Base-by-base conservation (phyloP, 2,797 vertebrate genomes). In the Clangula hyemalis region DNA sequence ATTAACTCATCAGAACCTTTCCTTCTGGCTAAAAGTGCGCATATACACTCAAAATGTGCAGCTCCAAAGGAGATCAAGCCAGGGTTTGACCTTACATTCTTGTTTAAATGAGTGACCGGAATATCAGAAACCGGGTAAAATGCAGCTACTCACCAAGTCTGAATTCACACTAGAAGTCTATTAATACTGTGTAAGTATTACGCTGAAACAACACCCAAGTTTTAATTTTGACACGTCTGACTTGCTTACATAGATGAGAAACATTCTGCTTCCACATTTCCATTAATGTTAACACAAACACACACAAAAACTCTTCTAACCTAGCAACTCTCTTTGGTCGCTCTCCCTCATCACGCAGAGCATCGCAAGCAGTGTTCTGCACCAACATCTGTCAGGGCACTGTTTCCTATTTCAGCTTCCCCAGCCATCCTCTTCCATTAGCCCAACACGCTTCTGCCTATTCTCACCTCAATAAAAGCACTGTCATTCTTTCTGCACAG, bases 41-140 rank as follows among this genome's bases (percentile, higher is more conserved):
- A 58, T 66, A 85, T 11, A 79, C 64, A 60, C 36, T 73, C 92
- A 73, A 89, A 87, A 91, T 13, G 19, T n/a, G n/a, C 1, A 0
- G 62, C 62, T 91, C 80, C 36, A 69, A 47, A 84, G 51, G 66
- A 94, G 66, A 91, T 70, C 53, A 87, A 70, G 71, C 34, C 76
- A 83, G 68, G 56, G 36, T 90, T 75, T 87, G 47, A 90, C 86
- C 83, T 93, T 72, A 70, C 54, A 51, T 86, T 94, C 62, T 83
- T 86, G 45, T 78, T 78, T 86, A 85, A 89, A 94, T 79, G 64
- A 86, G 36, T 62, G 62, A 82, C 66, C 72, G 27, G n/a, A 90
- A 47, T 86, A 86, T 24, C 2, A 1, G 65, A 93, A 91, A 93
- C 5, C 22, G 30, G 43, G n/a, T 54, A 36, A 70, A 90, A 51